Percentiles rank a stretch among this genome's conserved stretches.
Evolutionary conservation across 2,888 invertebrate species (phyloP).

Genomic region (Lamellibrachia columna): DNA sequence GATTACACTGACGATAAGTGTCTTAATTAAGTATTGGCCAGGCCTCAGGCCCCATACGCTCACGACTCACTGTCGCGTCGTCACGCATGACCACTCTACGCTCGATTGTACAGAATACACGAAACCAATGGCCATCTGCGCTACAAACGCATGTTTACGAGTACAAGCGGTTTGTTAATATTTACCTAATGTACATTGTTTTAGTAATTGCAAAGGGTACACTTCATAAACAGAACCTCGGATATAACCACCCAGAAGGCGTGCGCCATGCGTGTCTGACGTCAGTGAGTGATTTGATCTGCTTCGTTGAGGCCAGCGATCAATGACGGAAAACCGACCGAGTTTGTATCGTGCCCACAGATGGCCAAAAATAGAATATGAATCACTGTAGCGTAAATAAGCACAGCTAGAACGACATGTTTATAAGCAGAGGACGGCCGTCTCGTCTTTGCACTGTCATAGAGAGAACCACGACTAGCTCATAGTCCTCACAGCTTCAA

Average conservation of each 20-base stretch:
- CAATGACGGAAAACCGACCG: neutral
- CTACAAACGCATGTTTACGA: too few relatives aligned
- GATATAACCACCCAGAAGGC: too few relatives aligned
- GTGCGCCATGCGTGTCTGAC: neutral
- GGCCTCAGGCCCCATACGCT: too few relatives aligned
- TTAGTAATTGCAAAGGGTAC: too few relatives aligned
- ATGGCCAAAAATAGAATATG: neutral
- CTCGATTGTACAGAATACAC: too few relatives aligned
- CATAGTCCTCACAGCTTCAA: neutral
- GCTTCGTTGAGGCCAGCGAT: neutral
- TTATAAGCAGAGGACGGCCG: conserved; percentile 1
- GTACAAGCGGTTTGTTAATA: too few relatives aligned
- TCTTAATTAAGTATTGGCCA: too few relatives aligned
- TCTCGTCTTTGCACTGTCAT: neutral
- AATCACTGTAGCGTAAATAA: neutral
- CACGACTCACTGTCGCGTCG: too few relatives aligned
- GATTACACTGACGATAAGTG: neutral
- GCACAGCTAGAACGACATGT: neutral
- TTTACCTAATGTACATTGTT: too few relatives aligned
- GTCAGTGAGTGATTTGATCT: neutral
- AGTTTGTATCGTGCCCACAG: neutral
- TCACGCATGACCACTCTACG: too few relatives aligned
- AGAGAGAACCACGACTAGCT: neutral
- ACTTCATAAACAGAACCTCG: too few relatives aligned
- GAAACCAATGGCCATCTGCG: too few relatives aligned